Evolutionary conservation across 2,113 vertebrate genomes (phyloP), one percentile per base, ranked within the genome.

Genomic region (Nothobranchius kuhntae): DNA sequence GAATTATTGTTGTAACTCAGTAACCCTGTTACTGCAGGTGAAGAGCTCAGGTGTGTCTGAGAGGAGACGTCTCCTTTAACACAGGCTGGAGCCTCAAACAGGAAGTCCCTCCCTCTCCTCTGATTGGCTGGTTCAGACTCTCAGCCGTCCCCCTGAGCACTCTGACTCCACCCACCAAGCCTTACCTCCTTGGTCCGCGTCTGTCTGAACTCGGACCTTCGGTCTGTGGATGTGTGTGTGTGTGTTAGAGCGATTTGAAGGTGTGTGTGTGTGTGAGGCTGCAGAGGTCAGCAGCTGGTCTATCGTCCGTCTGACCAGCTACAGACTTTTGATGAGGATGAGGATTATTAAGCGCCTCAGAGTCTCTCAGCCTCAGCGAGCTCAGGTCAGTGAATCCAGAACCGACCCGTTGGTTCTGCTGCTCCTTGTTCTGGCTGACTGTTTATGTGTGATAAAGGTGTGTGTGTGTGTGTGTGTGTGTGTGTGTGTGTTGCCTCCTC

Each of bases 371-470:
- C 61, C 61, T 68, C 54, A 0, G 14, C 7, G 3, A 62, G 55
- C 72, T 73, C 86, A 86, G 84, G 86, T 88, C 76, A 83, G 86
- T 87, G 68, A 12, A 54, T 13, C 10, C 44, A 40, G 38, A 40
- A 8, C 38, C 9, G 38, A 40, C 38, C 30, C 30, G 30, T 30
- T 30, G 30, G 30, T 40, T n/a, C 35, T 36, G 53, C n/a, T 21
- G 2, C 17, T 59, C 17, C 48, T 68, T 17, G 6, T 9, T 51
- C 6, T 11, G 40, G 40, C 8, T 42, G 30, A 21, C 1, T 21
- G 21, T 21, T 21, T 21, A 21, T 21, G 21, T 21, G 21, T 38
- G 36, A 38, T 6, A 38, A 38, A 38, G 4, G 36, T 38, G 36
- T 38, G 36, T 38, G 36, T 38, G 36, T 38, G 36, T 3, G 38